Percentiles rank a stretch among this genome's conserved stretches.
Evolutionary conservation across 2,113 vertebrate genomes (phyloP).

Genomic region (Opisthocomus hoazin): DNA sequence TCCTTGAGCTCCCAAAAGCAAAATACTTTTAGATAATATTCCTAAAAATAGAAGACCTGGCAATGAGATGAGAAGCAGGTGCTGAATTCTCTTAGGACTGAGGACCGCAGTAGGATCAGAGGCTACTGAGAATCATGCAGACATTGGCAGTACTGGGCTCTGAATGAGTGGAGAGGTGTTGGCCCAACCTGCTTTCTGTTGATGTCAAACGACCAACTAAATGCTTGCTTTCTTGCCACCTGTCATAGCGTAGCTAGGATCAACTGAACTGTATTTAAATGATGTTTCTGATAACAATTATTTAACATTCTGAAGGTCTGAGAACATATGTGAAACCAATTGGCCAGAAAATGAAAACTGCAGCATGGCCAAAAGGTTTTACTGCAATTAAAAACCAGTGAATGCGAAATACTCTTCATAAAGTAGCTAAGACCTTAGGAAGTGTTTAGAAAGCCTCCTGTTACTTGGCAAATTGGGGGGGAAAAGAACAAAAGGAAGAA

Average conservation of each 20-base stretch:
- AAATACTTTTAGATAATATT: background rate
- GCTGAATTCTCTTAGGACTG: background rate
- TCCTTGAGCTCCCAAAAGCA: background rate
- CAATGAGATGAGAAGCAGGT: background rate
- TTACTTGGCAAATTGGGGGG: background rate
- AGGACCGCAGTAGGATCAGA: background rate
- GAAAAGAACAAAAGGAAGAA: background rate
- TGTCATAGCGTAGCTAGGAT: background rate
- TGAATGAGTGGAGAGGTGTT: background rate
- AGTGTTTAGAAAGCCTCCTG: background rate
- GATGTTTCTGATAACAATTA: constrained; percentile 2
- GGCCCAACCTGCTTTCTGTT: background rate
- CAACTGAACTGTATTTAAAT: background rate
- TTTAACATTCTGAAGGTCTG: background rate
- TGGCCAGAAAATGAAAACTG: constrained; percentile 42
- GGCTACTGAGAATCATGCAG: background rate
- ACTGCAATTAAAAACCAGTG: background rate
- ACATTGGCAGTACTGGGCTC: background rate
- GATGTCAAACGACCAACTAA: background rate
- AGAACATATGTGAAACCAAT: constrained; percentile 28
- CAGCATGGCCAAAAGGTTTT: background rate
- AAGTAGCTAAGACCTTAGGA: background rate
- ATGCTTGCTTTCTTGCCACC: background rate
- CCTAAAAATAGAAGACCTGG: background rate
- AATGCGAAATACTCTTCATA: background rate